A percentile compares a stretch with the other conserved stretches of the same genome.
These are phyloP conservation scores for Stegodyphus mimosarum DNA, from an alignment of 1,140 invertebrate species.

Conservation along the genomic window DNA sequence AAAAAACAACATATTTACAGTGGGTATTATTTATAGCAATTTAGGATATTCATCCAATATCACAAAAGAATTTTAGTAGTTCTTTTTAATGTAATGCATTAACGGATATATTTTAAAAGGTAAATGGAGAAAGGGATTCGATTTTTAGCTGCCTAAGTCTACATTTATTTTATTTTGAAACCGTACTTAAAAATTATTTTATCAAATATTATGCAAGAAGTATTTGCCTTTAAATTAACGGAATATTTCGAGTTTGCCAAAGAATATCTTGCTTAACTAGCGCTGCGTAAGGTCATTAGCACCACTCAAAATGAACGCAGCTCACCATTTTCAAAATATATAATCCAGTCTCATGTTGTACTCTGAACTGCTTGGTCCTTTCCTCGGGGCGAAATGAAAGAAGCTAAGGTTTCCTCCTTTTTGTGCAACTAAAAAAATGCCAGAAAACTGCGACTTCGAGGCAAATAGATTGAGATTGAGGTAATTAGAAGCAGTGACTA, in stretches of 20 bases:
- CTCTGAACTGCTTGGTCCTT: conserved; percentile 28
- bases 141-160: too few species aligned
- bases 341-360: conserved; percentile 14
- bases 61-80: too few species aligned
- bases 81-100: too few species aligned
- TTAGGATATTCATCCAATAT: too few species aligned
- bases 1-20: too few species aligned
- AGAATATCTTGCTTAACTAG: conserved; percentile 10
- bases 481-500: too few species aligned
- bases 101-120: too few species aligned
- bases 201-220: conserved; percentile 25
- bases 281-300: conserved; percentile 30
- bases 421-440: background rate
- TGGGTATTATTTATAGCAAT: too few species aligned
- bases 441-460: too few species aligned
- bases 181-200: background rate
- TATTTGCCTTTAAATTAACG: background rate
- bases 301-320: conserved; percentile 50
- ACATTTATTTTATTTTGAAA: too few species aligned
- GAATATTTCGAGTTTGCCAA: conserved; percentile 26
- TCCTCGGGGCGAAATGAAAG: conserved; percentile 26
- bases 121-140: too few species aligned
- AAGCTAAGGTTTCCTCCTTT: conserved; percentile 10
- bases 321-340: conserved; percentile 8
- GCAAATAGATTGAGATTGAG: too few species aligned